phyloP scores from a whole-genome alignment of 2,797 vertebrate genomes.

The Dipus sagitta region DNA sequence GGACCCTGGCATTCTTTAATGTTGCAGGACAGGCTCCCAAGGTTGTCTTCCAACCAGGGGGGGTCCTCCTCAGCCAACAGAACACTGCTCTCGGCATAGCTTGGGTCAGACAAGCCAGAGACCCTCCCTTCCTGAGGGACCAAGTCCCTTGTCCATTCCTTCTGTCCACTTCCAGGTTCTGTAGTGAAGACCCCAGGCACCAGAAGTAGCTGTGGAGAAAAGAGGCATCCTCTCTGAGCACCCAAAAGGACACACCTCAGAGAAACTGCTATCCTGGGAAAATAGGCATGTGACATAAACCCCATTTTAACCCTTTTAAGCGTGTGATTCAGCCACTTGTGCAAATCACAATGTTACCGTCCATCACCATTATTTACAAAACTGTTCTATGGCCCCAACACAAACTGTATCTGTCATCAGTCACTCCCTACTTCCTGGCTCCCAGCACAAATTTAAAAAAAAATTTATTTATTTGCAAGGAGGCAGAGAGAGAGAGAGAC shows the following conservation, averaged over 20 bases:
- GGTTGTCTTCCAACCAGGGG: constrained; percentile 35
- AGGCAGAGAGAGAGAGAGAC: too few species aligned
- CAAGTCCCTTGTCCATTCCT: not conserved
- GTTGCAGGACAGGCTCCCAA: constrained; percentile 8
- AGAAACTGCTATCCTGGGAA: not conserved
- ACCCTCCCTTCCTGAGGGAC: constrained; percentile 46
- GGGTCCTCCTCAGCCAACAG: constrained; percentile 32
- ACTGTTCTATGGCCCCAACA: too few species aligned
- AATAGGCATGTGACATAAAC: not conserved
- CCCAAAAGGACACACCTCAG: not conserved
- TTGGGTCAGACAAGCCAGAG: not conserved
- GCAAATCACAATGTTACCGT: not conserved
- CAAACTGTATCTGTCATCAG: too few species aligned
- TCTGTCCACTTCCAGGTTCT: constrained; percentile 60
- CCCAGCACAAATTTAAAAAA: not conserved
- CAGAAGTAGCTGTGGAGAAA: constrained; percentile 71
- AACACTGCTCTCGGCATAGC: constrained; percentile 13
- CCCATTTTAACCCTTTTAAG: not conserved
- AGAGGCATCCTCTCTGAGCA: constrained; percentile 24
- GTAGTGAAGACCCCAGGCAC: not conserved
- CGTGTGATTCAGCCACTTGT: too few species aligned
- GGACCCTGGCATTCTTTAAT: constrained; percentile 6
- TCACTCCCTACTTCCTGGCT: not conserved
- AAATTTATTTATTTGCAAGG: too few species aligned
- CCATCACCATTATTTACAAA: not conserved